A percentile compares a stretch with the other conserved stretches of the same genome.
phyloP scores from a whole-genome alignment of 2,888 invertebrate species.

The Torymus aiolomorphi region DNA sequence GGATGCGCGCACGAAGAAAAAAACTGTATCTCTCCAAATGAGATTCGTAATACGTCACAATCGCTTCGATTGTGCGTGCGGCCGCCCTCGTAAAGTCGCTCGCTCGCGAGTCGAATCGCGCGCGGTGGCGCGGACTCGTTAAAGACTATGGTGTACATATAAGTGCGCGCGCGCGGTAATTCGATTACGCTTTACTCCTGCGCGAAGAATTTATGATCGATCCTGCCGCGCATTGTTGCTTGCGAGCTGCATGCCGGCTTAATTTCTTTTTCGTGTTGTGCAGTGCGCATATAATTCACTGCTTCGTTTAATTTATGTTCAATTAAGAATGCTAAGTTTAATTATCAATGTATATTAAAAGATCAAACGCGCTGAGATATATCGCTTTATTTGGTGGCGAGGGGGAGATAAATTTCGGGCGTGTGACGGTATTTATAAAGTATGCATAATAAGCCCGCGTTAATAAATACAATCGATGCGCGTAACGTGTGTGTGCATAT shows the following conservation, averaged over 20 bases:
- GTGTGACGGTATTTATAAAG: too few species aligned
- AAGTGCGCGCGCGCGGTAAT: slow-evolving; percentile 41
- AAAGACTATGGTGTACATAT: slow-evolving; percentile 25
- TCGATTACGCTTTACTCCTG: slow-evolving; percentile 47
- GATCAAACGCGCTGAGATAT: not conserved
- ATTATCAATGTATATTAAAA: slow-evolving; percentile 1
- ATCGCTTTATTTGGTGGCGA: not conserved
- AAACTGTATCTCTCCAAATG: slow-evolving; percentile 20
- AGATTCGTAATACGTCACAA: slow-evolving; percentile 52
- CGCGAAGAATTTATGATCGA: slow-evolving; percentile 45
- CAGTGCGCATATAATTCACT: not conserved
- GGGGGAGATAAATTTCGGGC: not conserved
- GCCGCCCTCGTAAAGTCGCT: slow-evolving; percentile 26
- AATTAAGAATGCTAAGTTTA: not conserved
- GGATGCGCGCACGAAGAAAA: not conserved
- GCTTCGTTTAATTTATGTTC: slow-evolving; percentile 12
- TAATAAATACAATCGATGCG: too few species aligned
- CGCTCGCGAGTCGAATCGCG: slow-evolving; percentile 45
- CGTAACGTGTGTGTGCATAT: too few species aligned
- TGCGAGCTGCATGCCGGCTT: not conserved
- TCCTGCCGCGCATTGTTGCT: slow-evolving; percentile 9
- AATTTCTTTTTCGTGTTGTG: not conserved
- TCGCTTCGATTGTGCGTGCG: slow-evolving; percentile 39
- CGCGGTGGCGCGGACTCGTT: slow-evolving; percentile 24
- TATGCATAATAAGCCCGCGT: too few species aligned